phyloP scores from a whole-genome alignment of 1,140 invertebrate genomes.

The Rhagoletis pomonella region DNA sequence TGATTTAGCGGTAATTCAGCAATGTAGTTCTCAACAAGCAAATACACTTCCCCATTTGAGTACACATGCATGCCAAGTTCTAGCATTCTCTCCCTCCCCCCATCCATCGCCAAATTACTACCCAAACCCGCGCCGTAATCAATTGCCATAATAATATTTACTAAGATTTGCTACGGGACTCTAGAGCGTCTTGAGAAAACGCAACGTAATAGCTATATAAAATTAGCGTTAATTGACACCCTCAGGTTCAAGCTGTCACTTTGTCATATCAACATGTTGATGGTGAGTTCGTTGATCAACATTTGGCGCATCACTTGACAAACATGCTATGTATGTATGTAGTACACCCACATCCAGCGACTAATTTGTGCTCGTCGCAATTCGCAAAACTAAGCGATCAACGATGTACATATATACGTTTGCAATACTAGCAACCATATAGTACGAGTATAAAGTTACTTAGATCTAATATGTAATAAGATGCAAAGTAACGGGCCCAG shows the following conservation, averaged over 20 bases:
- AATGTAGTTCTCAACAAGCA: neutral
- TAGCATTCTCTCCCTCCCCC: too few relatives aligned
- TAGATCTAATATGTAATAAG: conserved; percentile 49
- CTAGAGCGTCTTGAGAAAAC: neutral
- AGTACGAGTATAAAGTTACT: neutral
- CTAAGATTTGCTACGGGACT: neutral
- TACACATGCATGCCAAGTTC: too few relatives aligned
- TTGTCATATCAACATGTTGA: neutral
- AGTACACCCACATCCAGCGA: neutral
- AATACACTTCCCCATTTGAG: too few relatives aligned
- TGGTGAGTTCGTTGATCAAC: conserved; percentile 24
- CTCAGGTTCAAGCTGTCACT: conserved; percentile 31
- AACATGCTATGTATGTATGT: neutral
- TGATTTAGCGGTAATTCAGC: neutral
- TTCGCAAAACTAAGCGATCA: conserved; percentile 29
- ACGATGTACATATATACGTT: neutral
- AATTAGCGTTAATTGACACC: conserved; percentile 40
- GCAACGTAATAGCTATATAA: conserved; percentile 11
- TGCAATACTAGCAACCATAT: neutral
- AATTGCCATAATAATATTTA: conserved; percentile 28
- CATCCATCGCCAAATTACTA: too few relatives aligned
- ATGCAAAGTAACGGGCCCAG: conserved; percentile 19
- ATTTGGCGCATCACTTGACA: conserved; percentile 17
- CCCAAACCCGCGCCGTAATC: neutral
- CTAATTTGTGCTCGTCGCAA: conserved; percentile 25